These are phyloP conservation scores for Vollenhovia emeryi DNA, from an alignment of 1,140 invertebrate genomes.

Conservation along the genomic window DNA sequence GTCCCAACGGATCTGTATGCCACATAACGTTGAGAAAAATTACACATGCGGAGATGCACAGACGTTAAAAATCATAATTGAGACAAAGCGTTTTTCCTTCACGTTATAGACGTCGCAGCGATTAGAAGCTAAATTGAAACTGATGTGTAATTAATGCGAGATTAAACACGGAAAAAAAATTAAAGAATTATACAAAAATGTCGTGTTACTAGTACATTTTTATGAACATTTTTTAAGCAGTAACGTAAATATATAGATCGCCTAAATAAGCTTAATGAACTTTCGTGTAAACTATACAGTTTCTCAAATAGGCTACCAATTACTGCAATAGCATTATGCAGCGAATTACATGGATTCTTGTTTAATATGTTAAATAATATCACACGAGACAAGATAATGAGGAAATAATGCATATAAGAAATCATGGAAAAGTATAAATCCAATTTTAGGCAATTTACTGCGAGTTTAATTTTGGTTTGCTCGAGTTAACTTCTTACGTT, in stretches of 20 bases:
- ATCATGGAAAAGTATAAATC: neutral
- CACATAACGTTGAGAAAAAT: neutral
- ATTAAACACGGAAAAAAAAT: neutral
- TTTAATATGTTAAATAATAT: neutral
- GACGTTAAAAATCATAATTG: constrained; percentile 33
- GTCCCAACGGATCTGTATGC: neutral
- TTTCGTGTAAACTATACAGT: neutral
- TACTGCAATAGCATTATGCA: neutral
- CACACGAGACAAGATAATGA: neutral
- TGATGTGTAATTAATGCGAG: neutral
- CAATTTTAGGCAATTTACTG: neutral
- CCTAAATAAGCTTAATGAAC: neutral
- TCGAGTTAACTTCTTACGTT: neutral
- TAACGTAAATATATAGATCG: neutral
- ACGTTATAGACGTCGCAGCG: neutral
- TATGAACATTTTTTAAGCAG: neutral
- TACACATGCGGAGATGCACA: neutral
- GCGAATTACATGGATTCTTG: neutral
- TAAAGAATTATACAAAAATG: neutral
- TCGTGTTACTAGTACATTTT: too few species aligned
- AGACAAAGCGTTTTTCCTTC: neutral
- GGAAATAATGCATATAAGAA: neutral
- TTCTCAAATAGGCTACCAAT: neutral
- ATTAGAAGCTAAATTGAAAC: constrained; percentile 7
- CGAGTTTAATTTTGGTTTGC: neutral